phyloP scores from a whole-genome alignment of 2,797 vertebrate species.

The Chiloscyllium punctatum region DNA sequence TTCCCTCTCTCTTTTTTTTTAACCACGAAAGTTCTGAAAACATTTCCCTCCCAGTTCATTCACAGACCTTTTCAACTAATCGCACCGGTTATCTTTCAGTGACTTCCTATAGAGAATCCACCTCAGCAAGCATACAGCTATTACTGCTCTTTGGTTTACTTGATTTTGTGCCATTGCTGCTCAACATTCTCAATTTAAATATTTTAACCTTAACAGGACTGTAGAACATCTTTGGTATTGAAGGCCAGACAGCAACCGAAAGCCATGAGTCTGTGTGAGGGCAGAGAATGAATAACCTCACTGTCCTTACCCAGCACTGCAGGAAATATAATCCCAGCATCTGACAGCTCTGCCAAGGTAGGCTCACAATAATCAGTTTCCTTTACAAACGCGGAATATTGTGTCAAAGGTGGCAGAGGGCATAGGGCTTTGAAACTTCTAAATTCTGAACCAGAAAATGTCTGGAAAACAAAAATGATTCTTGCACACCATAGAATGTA shows the following conservation, averaged over 20 bases:
- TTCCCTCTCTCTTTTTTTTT: neutral
- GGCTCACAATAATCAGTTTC: neutral
- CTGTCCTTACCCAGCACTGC: neutral
- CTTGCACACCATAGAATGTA: neutral
- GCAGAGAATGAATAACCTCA: slow-evolving; percentile 30
- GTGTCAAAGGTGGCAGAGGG: neutral
- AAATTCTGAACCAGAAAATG: neutral
- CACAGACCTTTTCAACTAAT: neutral
- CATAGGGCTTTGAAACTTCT: neutral
- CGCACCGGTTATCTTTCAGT: neutral
- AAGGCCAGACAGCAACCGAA: slow-evolving; percentile 27
- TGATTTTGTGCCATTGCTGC: neutral
- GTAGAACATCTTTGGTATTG: slow-evolving; percentile 33
- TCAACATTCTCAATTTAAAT: neutral
- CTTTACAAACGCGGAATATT: neutral
- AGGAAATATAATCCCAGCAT: neutral
- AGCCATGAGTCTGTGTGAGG: slow-evolving; percentile 21
- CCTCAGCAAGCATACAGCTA: neutral
- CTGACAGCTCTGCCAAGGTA: slow-evolving; percentile 37
- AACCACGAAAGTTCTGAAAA: neutral
- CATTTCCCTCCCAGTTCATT: neutral
- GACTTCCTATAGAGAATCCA: neutral
- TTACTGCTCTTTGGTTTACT: neutral
- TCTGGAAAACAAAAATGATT: neutral
- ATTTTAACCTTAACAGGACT: neutral